phyloP scores from a whole-genome alignment of 2,888 invertebrate species.

The Drosophila putrida region DNA sequence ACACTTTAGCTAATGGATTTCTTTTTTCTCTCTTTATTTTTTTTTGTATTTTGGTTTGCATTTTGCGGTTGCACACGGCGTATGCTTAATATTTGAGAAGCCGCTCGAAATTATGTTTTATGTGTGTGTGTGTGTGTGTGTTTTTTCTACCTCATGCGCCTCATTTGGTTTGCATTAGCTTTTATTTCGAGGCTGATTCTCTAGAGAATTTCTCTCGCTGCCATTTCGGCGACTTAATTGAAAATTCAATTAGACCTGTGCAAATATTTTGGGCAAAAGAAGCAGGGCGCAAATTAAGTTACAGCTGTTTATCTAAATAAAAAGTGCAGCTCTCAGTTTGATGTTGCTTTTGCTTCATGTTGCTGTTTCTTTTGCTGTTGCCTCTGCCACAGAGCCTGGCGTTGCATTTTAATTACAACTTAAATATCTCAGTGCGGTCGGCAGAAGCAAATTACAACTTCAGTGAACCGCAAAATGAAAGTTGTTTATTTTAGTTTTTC shows the following conservation, averaged over 20 bases:
- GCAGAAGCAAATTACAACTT: conserved; percentile 74
- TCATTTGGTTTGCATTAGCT: conserved; percentile 66
- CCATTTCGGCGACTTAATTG: conserved; percentile 73
- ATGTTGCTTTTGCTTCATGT: background rate
- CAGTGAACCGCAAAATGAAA: conserved; percentile 78
- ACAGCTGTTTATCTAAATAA: conserved; percentile 77
- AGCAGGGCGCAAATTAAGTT: conserved; percentile 66
- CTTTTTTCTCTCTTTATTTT: conserved; percentile 43
- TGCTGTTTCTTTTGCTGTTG: conserved; percentile 18
- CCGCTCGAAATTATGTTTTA: conserved; percentile 58
- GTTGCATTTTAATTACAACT: conserved; percentile 80
- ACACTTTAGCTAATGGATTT: conserved; percentile 80
- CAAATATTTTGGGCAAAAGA: conserved; percentile 71
- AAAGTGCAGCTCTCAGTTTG: conserved; percentile 51
- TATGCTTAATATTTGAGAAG: conserved; percentile 74
- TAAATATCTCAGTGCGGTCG: conserved; percentile 75
- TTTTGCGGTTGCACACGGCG: conserved; percentile 68
- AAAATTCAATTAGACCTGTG: conserved; percentile 81
- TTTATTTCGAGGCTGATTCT: background rate
- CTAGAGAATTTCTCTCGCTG: conserved; percentile 10
- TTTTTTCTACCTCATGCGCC: conserved; percentile 19
- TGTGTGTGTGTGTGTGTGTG: conserved; percentile 4
- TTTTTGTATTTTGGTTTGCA: conserved; percentile 34
- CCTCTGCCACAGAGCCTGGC: conserved; percentile 25
- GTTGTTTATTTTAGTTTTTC: conserved; percentile 64